Evolutionary conservation across 2,113 vertebrate species (phyloP), one percentile per base, ranked within the genome.

Genomic region (Poeciliopsis prolifica): DNA sequence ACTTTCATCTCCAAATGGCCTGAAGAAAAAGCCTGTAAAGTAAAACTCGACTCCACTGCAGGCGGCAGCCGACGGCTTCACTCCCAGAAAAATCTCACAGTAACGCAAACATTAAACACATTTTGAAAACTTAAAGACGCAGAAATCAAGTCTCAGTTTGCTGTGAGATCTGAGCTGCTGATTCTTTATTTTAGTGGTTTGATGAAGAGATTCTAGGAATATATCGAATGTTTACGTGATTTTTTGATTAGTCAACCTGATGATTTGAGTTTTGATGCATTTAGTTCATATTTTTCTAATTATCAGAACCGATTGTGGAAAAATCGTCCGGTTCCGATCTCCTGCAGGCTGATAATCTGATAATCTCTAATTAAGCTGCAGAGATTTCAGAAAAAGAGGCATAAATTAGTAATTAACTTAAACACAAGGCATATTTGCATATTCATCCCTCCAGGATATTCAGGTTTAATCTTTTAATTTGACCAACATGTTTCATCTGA

Each of bases 1-100:
- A 77, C 88, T 93, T 90, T 92, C 65, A 90, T 93, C 89, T 88
- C 44, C 51, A 67, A 86, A 87, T 79, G 75, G 82, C 86, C 88
- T 4, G 68, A 35, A 87, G 88, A 78, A 79, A 86, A 82, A 70
- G 42, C 29, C 29, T 29, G 79, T 26, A 76, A 88, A 91, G 84
- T 87, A 86, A 85, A 90, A 89, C 64, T 62, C 81, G 68, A 60
- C 83, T 69, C 81, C 78, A 77, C 89, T 78, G 77, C 69, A 81
- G 90, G 89, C 51, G 51, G 65, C 75, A 79, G 72, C 91, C 88
- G 51, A 26, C 65, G 72, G 89, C 88, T 70, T 74, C 42, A 78
- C 78, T 92, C 31, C 4, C 48, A 89, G 88, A 61, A 42, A 65
- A 75, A 86, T 83, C 74, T 77, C 35, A 91, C 80, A 80, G 72